Evolutionary conservation across 23 tunicate species (phyloP).

Genomic region (Styela clava): DNA sequence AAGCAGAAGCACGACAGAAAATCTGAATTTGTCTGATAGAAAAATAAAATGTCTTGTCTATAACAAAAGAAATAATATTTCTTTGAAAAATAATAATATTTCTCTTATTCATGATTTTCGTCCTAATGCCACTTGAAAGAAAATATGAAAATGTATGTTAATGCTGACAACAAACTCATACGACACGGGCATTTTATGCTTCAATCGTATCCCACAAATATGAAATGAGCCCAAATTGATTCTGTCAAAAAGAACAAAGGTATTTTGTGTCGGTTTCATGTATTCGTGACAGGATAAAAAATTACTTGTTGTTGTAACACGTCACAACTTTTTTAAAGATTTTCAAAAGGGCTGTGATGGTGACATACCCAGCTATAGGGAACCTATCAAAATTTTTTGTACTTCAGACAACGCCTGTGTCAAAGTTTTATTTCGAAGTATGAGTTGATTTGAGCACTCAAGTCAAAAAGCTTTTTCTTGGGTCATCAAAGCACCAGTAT

Average conservation of each 20-base stretch:
- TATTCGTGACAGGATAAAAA: neutral
- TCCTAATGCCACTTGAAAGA: neutral
- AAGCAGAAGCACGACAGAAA: neutral
- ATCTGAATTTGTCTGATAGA: no score
- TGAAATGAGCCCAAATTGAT: no score
- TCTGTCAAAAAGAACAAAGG: neutral
- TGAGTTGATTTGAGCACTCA: neutral
- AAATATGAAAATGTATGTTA: constrained; percentile 18
- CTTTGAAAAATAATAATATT: no score
- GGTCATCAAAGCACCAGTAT: neutral
- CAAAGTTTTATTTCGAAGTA: neutral
- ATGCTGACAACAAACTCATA: constrained; percentile 10
- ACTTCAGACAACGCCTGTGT: neutral
- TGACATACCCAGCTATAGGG: no score
- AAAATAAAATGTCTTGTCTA: no score
- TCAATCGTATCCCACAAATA: no score
- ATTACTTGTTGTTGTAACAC: neutral
- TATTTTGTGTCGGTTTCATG: neutral
- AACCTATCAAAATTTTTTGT: neutral
- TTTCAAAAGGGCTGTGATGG: no score
- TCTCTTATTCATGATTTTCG: no score
- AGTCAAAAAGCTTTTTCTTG: neutral
- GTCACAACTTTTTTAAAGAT: no score
- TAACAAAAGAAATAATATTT: neutral
- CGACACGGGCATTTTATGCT: neutral